A percentile compares a stretch with the other conserved stretches of the same genome.
These are phyloP conservation scores for Macrosiphum euphorbiae DNA, from an alignment of 2,888 invertebrate species.

Conservation along the genomic window DNA sequence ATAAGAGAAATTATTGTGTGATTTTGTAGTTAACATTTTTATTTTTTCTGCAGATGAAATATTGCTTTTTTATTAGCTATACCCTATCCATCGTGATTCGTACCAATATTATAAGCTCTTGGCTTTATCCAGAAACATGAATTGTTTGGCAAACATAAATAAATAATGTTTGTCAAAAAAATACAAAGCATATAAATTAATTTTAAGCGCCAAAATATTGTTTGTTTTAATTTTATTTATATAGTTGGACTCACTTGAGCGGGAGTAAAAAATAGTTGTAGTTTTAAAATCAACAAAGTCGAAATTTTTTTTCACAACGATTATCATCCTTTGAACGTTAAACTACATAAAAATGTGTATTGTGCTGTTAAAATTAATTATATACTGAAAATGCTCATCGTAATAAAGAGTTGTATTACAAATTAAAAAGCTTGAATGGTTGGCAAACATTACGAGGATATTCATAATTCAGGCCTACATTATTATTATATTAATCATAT, in stretches of 20 bases:
- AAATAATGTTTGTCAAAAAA: neutral
- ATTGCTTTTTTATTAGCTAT: neutral
- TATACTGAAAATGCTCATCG: neutral
- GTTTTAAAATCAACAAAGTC: neutral
- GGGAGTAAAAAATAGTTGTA: neutral
- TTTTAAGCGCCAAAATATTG: neutral
- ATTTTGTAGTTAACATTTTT: neutral
- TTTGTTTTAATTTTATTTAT: neutral
- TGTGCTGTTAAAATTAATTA: neutral
- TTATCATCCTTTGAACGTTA: neutral
- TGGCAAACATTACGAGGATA: constrained; percentile 7
- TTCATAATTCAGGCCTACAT: constrained; percentile 6
- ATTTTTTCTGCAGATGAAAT: neutral
- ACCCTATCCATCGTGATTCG: neutral
- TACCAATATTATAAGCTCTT: neutral
- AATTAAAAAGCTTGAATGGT: neutral
- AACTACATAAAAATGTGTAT: neutral
- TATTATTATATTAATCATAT: constrained; percentile 50
- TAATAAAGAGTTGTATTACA: neutral
- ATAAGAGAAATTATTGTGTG: neutral
- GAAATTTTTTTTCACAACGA: neutral
- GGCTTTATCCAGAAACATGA: neutral
- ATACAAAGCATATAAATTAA: neutral
- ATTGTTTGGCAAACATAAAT: neutral
- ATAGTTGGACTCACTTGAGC: neutral